Evolutionary conservation across 2,797 vertebrate genomes (phyloP).

Genomic region (Tokudaia muenninki): DNA sequence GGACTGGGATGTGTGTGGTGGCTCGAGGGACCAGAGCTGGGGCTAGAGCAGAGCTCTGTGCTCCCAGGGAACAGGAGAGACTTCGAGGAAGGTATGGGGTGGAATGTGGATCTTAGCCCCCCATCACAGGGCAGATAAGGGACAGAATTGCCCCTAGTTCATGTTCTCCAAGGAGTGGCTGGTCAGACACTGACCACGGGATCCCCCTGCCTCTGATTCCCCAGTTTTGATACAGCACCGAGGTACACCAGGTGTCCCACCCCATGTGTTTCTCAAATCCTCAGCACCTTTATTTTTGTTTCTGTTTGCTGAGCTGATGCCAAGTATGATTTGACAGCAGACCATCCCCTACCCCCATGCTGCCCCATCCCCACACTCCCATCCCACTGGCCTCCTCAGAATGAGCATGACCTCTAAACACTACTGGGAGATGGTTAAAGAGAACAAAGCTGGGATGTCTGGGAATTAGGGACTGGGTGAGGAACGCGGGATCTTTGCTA

Average conservation of each 20-base stretch:
- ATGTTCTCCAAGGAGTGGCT: not conserved
- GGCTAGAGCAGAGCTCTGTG: not conserved
- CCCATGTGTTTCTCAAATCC: not conserved
- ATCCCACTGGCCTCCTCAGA: too few species aligned
- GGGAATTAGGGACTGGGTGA: too few species aligned
- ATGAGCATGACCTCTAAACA: not conserved
- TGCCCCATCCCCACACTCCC: not conserved
- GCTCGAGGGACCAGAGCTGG: not conserved
- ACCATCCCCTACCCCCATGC: accelerated
- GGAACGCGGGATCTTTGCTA: not conserved
- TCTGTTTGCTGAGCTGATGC: not conserved
- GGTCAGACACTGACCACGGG: not conserved
- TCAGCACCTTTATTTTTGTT: not conserved
- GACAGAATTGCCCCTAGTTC: not conserved
- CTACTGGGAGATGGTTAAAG: not conserved
- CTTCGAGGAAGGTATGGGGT: not conserved
- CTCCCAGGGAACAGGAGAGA: not conserved
- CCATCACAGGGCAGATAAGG: not conserved
- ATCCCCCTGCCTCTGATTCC: not conserved
- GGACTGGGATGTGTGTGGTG: not conserved
- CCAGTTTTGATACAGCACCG: accelerated
- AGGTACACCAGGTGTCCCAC: not conserved
- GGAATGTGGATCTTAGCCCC: too few species aligned
- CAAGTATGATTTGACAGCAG: not conserved
- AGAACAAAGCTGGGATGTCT: accelerated